Base-by-base conservation (phyloP, 2,113 vertebrate species). In the Notarius lentiginosus region DNA sequence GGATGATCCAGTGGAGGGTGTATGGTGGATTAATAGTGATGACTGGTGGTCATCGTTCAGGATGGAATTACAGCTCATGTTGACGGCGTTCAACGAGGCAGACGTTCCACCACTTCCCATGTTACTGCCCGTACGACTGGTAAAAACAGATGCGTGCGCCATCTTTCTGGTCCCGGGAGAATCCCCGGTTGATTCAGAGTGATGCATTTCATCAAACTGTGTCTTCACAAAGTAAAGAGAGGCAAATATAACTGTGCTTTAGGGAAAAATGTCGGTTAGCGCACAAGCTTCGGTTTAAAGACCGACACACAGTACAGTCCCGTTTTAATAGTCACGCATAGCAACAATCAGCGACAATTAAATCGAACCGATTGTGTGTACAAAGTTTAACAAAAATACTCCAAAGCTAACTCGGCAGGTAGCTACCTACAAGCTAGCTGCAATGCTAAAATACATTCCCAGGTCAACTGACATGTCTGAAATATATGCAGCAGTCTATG, bases 141-240 rank as follows among this genome's bases (percentile, higher is more conserved):
- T 95, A 90, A 93, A 95, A 89, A 95, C 88, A 47, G 94, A 94
- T 90, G 96, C 94, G 93, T 96, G 96, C 95, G 96, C 95, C 93
- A 97, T 95, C 95, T 98, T 98, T 94, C 96, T 96, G 91, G 93
- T 93, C 85, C 95, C 95, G 18, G 96, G 91, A 3, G 90, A 91
- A 87, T 98, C 97, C 92, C 96, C 97, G 18, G 96, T 92, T 91
- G 96, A 96, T 89, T 97, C 96, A 92, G 96, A 96, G 92, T 99
- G 97, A 93, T 98, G 96, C 97, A 99, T 99, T 93, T 94, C 92
- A 89, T 91, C 87, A 89, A 89, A 84, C 91, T 68, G 10, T 27
- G 17, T 24, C 11, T 75, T 65, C 34, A 60, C 53, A 27, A 27
- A 51, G 18, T 30, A 34, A 7, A 7, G 34, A 55, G 22, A 73